Conservation (phyloP, 2,797 vertebrate species). For the Sibirionetta formosa region DNA sequence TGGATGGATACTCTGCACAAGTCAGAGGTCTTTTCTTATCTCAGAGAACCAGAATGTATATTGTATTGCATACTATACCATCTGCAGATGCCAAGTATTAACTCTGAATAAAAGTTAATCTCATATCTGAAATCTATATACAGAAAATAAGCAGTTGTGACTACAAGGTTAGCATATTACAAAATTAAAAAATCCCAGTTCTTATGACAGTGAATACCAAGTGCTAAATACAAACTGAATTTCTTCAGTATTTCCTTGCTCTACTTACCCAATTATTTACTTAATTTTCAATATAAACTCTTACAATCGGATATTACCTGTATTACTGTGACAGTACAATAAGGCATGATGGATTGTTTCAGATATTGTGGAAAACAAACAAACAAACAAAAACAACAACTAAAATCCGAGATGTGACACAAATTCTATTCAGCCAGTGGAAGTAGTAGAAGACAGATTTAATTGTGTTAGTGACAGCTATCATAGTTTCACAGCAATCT, state of each 20-base stretch:
- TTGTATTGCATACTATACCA: background rate
- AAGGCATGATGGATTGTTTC: background rate
- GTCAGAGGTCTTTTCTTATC: background rate
- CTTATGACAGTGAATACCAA: background rate
- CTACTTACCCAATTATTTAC: background rate
- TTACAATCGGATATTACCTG: background rate
- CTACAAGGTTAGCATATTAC: background rate
- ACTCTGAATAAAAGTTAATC: background rate
- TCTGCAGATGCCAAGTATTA: background rate
- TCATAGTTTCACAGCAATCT: background rate
- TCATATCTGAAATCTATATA: background rate
- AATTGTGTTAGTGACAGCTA: background rate
- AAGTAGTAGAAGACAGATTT: background rate
- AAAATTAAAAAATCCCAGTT: background rate
- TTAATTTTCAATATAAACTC: background rate
- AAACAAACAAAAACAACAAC: too few relatives aligned
- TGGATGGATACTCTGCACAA: background rate
- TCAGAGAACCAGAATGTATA: background rate
- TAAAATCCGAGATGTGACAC: background rate
- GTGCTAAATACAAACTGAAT: background rate
- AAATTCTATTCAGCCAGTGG: background rate
- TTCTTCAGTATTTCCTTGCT: background rate
- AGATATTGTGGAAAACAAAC: background rate
- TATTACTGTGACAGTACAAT: background rate
- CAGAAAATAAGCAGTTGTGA: background rate